Conservation (phyloP, 2,113 vertebrate genomes). For the Lethenteron reissneri region DNA sequence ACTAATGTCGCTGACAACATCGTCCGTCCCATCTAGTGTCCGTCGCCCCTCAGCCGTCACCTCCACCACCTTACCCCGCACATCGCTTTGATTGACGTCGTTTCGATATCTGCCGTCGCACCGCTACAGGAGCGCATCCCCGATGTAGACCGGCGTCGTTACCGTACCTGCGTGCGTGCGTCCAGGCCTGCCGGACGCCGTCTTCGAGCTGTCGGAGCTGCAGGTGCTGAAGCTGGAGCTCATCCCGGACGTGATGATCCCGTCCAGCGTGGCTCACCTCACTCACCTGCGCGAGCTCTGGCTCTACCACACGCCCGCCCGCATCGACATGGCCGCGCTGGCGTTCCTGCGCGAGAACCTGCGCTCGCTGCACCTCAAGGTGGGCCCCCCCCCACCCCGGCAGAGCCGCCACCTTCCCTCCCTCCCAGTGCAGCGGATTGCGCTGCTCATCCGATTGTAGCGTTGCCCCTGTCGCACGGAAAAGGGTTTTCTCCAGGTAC, state of each 20-base stretch:
- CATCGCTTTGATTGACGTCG: no score
- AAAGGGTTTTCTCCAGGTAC: no score
- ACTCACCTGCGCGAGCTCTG: conserved; percentile 34
- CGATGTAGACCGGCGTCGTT: no score
- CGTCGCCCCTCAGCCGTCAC: no score
- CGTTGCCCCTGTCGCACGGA: no score
- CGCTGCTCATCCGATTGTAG: no score
- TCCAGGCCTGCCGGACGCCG: conserved; percentile 13
- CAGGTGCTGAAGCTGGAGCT: conserved; percentile 51
- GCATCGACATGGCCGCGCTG: conserved; percentile 36
- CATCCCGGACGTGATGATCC: conserved; percentile 34
- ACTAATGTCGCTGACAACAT: no score
- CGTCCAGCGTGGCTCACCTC: conserved; percentile 31
- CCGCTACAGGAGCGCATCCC: no score
- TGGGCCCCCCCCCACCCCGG: conserved; percentile 15
- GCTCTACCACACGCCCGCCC: conserved; percentile 34
- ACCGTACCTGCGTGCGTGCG: not conserved
- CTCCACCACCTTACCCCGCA: no score
- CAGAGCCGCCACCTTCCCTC: not conserved
- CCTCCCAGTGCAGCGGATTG: not conserved
- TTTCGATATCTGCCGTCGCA: no score
- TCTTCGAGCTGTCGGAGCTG: conserved; percentile 42
- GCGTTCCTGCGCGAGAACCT: conserved; percentile 40
- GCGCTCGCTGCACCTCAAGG: conserved; percentile 32
- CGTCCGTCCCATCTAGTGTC: no score